Evolutionary conservation across 1,140 invertebrate genomes (phyloP), one percentile per base, ranked within the genome.

Genomic region (Drosophila guanche): DNA sequence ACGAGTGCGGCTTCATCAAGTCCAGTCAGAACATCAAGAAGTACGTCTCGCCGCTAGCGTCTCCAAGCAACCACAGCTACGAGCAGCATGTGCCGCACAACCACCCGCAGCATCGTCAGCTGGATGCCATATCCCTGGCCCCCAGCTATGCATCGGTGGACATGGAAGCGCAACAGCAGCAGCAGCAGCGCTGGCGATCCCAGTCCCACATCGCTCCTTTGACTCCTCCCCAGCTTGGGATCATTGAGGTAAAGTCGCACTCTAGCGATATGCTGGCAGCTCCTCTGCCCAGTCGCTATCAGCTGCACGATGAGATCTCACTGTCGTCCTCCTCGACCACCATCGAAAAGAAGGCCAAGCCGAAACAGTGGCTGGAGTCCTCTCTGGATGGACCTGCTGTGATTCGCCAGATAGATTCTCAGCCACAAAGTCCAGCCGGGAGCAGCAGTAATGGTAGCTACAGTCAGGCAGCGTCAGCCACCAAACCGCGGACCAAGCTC

Each of bases 301-400:
- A 68, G 7, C 77, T 66, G 5, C 72, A 78, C 5, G 90, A 91
- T 46, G 89, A 90, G 68, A 85, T 91, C 45, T 91, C 86, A 2
- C 33, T 90, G 25, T 76, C 84, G 2, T 85, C 79, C 88, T 78
- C 80, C 14, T 62, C 91, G 23, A 65, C 63, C 0, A 75, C 62
- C 42, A 79, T 76, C 20, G 83, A 86, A 22, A 86, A 86, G 66
- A 86, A 88, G 23, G 37, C 90, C 16, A 92, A 92, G 75, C 79
- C 91, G 54, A 92, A 92, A 78, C 92, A 92, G 86, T 91, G 90
- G 92, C 59, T 92, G 56, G 93, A 93, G 74, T 93, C 92, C 0
- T 93, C 92, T 12, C 67, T 93, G 22, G 93, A 93, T 70, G 92
- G 92, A 6, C 92, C 92, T 0, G 77, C 83, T 22, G 79, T 91